Evolutionary conservation across 2,888 invertebrate species (phyloP).

Genomic region (Drosophila setosimentum): DNA sequence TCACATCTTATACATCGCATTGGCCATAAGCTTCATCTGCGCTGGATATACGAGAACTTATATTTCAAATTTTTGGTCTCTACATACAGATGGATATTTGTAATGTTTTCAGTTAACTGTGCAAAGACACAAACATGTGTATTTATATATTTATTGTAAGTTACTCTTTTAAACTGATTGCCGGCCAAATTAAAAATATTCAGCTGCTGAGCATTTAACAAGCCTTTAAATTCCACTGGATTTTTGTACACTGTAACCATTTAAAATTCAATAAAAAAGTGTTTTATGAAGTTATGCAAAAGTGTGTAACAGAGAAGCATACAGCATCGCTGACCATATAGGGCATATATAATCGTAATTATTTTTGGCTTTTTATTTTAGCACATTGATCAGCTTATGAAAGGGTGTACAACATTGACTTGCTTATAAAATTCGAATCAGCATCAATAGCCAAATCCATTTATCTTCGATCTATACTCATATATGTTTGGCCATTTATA

Average conservation of each 20-base stretch:
- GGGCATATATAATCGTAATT: not conserved
- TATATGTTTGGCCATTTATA: not conserved
- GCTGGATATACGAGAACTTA: not conserved
- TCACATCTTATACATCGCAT: not conserved
- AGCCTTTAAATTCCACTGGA: not conserved
- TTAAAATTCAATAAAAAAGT: not conserved
- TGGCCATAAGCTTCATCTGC: not conserved
- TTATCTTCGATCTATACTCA: not conserved
- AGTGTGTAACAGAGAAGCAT: not conserved
- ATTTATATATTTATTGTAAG: not conserved
- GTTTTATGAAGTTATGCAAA: not conserved
- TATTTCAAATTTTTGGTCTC: not conserved
- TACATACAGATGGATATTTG: not conserved
- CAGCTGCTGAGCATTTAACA: constrained; percentile 5
- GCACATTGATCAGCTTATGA: not conserved
- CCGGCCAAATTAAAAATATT: constrained; percentile 2
- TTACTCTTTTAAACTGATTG: constrained; percentile 19
- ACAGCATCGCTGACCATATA: not conserved
- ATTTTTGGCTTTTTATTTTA: not conserved
- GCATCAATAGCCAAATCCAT: not conserved
- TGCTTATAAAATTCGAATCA: not conserved
- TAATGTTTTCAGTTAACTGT: not conserved
- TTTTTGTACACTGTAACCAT: not conserved
- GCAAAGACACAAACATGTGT: not conserved
- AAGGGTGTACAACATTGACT: not conserved